Base-by-base conservation (phyloP, 2,113 vertebrate genomes). In the Emydura subglobosa region DNA sequence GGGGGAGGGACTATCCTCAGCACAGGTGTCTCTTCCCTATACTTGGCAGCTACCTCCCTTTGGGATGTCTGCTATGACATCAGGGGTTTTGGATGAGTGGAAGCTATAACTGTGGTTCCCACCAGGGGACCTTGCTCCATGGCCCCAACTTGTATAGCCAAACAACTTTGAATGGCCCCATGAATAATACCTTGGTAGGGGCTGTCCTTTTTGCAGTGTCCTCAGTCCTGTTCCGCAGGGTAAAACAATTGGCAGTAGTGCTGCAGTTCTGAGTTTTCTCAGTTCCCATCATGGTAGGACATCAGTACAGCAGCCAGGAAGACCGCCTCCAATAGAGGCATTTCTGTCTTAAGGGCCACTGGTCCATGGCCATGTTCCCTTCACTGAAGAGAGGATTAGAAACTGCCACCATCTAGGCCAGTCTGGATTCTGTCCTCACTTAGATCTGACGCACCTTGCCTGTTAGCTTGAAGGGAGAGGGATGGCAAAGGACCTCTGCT, bases 301-400 rank as follows among this genome's bases (percentile, higher is more conserved):
- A 59, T 59, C 57, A 59, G 25, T 24, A 27, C 11, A 11, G 57
- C 57, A 29, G 57, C 12, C 57, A 25, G 51, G 51, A 53, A 17
- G 51, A 53, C 16, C 5, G 16, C 83, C 34, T 13, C 27, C 91
- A 49, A 34, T 84, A 31, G 6, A 19, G 50, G 74, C 4, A 0
- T 86, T 92, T 94, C 51, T 84, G 24, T 14, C 88, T 0, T 3
- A 53, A 79, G 80, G 50, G 14, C 50, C 39, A 79, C 85, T 3
- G 1, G 17, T 74, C 57, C 47, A 17, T 17, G 31, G 47, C 78
- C 6, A 0, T 59, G 27, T 1, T 59, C 1, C 0, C 1, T 0
- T 51, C 78, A 59, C 72, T 87, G 79, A 65, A 72, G 79, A 76
- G 42, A 88, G 16, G 2, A 39, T 7, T 59, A 53, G 89, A 91